Evolutionary conservation across 2,797 vertebrate species (phyloP).

Genomic region (Phyllotis vaccarum): DNA sequence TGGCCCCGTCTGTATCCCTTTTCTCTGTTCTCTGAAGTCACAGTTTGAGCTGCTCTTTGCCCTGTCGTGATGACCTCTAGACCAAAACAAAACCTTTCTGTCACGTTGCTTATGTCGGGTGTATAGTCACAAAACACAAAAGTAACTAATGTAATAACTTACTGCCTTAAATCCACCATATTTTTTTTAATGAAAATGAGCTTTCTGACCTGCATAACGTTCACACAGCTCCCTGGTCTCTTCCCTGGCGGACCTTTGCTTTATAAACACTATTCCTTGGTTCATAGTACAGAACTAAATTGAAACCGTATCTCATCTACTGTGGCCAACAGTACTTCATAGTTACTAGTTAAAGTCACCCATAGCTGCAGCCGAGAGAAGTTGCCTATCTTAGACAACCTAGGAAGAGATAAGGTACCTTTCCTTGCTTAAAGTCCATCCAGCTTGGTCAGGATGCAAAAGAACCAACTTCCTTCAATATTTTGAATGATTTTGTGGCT

Average conservation of each 20-base stretch:
- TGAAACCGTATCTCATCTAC: neutral
- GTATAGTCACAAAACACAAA: neutral
- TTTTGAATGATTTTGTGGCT: neutral
- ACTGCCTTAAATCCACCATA: neutral
- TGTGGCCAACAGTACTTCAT: neutral
- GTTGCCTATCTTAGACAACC: neutral
- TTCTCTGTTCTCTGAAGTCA: neutral
- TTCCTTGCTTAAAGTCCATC: neutral
- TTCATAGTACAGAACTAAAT: neutral
- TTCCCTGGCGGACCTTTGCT: neutral
- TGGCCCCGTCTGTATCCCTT: neutral
- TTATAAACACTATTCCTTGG: neutral
- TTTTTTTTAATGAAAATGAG: neutral
- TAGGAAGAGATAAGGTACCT: neutral
- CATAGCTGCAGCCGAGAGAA: neutral
- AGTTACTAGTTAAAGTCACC: neutral
- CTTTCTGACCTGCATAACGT: neutral
- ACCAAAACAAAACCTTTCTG: neutral
- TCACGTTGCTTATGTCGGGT: neutral
- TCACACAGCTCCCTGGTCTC: neutral
- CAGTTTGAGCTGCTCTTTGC: neutral
- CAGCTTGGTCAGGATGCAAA: neutral
- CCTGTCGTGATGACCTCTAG: neutral
- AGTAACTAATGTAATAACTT: neutral
- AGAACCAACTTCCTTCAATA: neutral